Evolutionary conservation across 2,888 invertebrate species (phyloP).

Genomic region (Xanthia togata): DNA sequence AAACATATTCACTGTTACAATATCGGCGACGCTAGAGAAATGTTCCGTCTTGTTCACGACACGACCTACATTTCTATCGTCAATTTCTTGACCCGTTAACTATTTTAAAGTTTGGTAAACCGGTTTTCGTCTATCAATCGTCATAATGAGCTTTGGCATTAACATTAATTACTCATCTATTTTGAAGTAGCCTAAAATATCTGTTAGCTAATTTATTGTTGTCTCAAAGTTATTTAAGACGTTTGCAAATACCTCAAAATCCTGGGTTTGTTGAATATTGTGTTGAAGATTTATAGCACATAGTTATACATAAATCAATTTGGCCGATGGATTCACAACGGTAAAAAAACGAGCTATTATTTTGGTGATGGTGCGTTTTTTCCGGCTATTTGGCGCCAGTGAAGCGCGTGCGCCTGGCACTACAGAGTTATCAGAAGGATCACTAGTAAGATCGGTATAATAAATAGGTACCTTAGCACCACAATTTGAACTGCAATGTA

Average conservation of each 20-base stretch:
- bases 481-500: not conserved
- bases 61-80: slow-evolving; percentile 60
- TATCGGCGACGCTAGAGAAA: slow-evolving; percentile 52
- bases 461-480: not conserved
- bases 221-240: slow-evolving; percentile 43
- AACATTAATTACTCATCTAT: slow-evolving; percentile 55
- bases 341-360: slow-evolving; percentile 48
- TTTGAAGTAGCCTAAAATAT: slow-evolving; percentile 38
- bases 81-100: slow-evolving; percentile 54
- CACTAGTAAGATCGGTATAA: not conserved
- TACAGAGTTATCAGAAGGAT: slow-evolving; percentile 23
- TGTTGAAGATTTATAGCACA: slow-evolving; percentile 31
- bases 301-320: slow-evolving; percentile 26
- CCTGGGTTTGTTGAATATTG: slow-evolving; percentile 10
- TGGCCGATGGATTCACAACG: slow-evolving; percentile 34
- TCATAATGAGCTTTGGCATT: slow-evolving; percentile 47
- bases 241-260: slow-evolving; percentile 13
- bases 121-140: slow-evolving; percentile 46
- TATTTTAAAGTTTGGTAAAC: slow-evolving; percentile 49
- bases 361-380: slow-evolving; percentile 40
- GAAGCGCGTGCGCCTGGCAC: slow-evolving; percentile 18
- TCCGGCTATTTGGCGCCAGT: slow-evolving; percentile 20
- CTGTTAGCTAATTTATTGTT: slow-evolving; percentile 32
- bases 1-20: slow-evolving; percentile 60
- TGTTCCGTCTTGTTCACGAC: slow-evolving; percentile 53